Conservation (phyloP, 1,140 invertebrate species). For the Meloidogyne floridensis region DNA sequence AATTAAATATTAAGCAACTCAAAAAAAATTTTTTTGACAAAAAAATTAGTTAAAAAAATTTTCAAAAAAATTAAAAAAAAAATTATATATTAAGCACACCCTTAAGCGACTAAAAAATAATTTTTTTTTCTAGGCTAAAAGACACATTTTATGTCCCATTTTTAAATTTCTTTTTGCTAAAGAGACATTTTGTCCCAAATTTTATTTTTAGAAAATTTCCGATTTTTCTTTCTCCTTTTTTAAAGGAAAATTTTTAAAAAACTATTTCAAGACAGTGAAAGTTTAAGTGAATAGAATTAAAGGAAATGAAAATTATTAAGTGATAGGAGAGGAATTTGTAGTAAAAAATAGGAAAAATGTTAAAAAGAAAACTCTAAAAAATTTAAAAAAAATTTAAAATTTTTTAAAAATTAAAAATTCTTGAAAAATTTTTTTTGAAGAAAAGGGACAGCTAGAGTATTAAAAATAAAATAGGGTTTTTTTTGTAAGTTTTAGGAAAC, state of each 20-base stretch:
- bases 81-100: not conserved
- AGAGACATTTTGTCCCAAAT: too few relatives aligned
- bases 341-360: not conserved
- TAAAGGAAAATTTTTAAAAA: not conserved
- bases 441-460: not conserved
- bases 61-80: not conserved
- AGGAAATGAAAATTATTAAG: not conserved
- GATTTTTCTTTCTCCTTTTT: not conserved
- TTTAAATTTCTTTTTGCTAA: too few relatives aligned
- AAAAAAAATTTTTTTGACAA: slow-evolving; percentile 15
- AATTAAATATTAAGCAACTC: not conserved
- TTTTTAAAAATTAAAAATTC: slow-evolving; percentile 5
- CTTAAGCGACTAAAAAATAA: not conserved
- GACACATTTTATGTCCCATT: too few relatives aligned
- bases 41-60: too few relatives aligned
- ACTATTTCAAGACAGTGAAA: too few relatives aligned
- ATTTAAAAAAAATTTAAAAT: not conserved
- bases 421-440: not conserved
- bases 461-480: not conserved
- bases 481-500: not conserved
- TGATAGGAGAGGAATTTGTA: too few relatives aligned
- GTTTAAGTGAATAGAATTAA: not conserved
- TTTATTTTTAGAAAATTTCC: too few relatives aligned
- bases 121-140: not conserved
- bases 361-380: not conserved